Evolutionary conservation across 2,888 invertebrate species (phyloP).

Genomic region (Aspidiotus rigidus): DNA sequence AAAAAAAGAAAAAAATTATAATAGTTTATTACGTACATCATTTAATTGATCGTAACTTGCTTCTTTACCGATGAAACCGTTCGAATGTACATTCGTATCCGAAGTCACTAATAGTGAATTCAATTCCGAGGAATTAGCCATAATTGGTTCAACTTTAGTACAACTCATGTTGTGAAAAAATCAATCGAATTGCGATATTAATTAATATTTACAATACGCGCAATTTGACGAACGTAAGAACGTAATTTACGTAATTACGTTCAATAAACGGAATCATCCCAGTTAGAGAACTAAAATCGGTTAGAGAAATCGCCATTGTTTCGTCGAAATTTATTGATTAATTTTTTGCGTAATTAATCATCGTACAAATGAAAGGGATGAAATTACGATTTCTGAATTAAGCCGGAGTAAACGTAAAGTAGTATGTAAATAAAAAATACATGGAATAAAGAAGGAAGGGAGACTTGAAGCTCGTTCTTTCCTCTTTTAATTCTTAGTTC

Average conservation of each 20-base stretch:
- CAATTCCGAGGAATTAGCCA: constrained; percentile 17
- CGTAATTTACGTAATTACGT: neutral
- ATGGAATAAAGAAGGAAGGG: no score
- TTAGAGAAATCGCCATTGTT: constrained; percentile 18
- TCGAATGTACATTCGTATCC: constrained; percentile 7
- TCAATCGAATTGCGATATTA: neutral
- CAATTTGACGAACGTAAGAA: neutral
- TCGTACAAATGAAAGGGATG: constrained; percentile 7
- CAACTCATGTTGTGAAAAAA: constrained; percentile 18
- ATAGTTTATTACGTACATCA: constrained; percentile 15
- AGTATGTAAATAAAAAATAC: no score
- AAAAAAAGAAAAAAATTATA: neutral
- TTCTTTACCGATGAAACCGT: constrained; percentile 13
- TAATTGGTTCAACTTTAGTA: constrained; percentile 22
- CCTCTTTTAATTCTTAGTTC: no score
- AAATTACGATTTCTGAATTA: neutral
- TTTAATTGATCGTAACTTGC: constrained; percentile 13
- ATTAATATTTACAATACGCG: neutral
- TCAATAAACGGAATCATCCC: neutral
- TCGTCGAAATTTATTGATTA: constrained; percentile 24
- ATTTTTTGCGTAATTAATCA: constrained; percentile 24
- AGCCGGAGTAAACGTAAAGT: no score
- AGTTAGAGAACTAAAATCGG: neutral
- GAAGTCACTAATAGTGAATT: constrained; percentile 7
- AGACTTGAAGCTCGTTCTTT: no score